Percentiles rank a stretch among this genome's conserved stretches.
Conservation (phyloP, 1,140 invertebrate species). For the Lepidostoma basale region DNA sequence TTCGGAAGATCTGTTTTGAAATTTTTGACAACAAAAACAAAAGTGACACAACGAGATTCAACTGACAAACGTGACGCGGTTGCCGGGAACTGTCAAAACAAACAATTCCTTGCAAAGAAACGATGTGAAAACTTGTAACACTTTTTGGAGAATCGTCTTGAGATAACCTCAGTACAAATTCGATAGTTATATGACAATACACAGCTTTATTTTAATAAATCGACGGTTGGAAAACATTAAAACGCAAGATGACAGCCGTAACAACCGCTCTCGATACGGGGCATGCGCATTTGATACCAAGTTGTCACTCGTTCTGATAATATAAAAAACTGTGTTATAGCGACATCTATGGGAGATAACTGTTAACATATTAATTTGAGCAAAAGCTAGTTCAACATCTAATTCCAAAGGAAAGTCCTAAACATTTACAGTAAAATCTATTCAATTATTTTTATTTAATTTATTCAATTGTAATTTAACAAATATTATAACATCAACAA, state of each 20-base stretch:
- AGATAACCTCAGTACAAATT: background rate
- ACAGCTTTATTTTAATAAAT: conserved; percentile 6
- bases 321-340: background rate
- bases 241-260: conserved; percentile 32
- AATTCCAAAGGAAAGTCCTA: no score
- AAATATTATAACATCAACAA: no score
- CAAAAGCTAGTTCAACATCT: no score
- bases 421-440: no score
- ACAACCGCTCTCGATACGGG: conserved; percentile 17
- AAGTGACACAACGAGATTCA: conserved; percentile 29
- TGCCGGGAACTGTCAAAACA: conserved; percentile 34
- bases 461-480: no score
- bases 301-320: background rate
- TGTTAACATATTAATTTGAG: background rate
- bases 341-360: conserved; percentile 6
- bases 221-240: conserved; percentile 25
- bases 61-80: conserved; percentile 20
- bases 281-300: conserved; percentile 8
- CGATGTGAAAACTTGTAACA: background rate
- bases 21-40: conserved; percentile 34
- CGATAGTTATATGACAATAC: background rate
- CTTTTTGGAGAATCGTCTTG: background rate
- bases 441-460: no score
- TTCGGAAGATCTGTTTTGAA: conserved; percentile 11
- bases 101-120: background rate